These are phyloP conservation scores for Malthinus flaveolus DNA, from an alignment of 2,888 invertebrate species.

Conservation along the genomic window DNA sequence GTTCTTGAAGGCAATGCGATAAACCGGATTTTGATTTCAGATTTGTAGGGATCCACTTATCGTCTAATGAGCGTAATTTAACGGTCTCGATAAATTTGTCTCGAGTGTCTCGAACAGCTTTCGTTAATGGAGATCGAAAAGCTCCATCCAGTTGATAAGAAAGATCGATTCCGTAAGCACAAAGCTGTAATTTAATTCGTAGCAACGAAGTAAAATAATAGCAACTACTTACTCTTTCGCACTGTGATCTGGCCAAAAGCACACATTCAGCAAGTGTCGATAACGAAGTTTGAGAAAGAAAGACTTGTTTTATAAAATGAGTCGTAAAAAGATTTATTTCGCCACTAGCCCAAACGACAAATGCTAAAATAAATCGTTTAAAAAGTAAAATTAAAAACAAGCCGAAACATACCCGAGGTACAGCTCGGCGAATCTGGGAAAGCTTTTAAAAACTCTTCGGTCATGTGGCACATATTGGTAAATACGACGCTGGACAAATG, in stretches of 20 bases:
- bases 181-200: constrained; percentile 46
- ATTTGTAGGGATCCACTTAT: constrained; percentile 84
- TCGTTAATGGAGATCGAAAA: constrained; percentile 74
- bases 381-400: no score
- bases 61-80: constrained; percentile 75
- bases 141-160: constrained; percentile 89
- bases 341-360: constrained; percentile 89
- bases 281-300: constrained; percentile 85
- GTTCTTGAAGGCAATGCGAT: constrained; percentile 70
- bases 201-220: no score
- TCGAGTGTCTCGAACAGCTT: constrained; percentile 75
- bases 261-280: constrained; percentile 86
- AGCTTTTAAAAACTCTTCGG: constrained; percentile 74
- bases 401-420: constrained; percentile 71
- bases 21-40: constrained; percentile 73
- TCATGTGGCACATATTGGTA: constrained; percentile 66
- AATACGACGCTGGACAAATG: constrained; percentile 84
- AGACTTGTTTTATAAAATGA: constrained; percentile 84
- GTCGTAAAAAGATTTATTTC: constrained; percentile 79
- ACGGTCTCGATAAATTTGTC: constrained; percentile 83
- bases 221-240: constrained; percentile 59
- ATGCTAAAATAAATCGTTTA: constrained; percentile 56
- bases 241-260: constrained; percentile 75
- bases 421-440: constrained; percentile 79
- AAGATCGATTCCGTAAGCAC: constrained; percentile 80